Base-by-base conservation (phyloP, 2,797 vertebrate species). In the Orientallactaga sibirica region DNA sequence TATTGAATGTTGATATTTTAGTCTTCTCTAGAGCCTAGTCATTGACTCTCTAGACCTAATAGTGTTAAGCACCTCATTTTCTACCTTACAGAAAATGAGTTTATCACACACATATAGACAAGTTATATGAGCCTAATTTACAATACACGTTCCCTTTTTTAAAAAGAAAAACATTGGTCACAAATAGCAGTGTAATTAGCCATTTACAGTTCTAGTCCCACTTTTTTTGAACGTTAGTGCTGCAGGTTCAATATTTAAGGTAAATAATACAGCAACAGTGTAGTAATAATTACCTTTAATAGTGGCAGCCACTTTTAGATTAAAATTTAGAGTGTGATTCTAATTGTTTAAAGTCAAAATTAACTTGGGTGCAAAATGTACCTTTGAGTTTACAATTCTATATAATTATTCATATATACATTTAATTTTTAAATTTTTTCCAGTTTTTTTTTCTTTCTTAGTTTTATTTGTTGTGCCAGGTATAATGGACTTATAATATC, bases 131-230 rank as follows among this genome's bases (percentile, higher is more conserved):
- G n/a, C 61, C 58, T 43, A 82, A 68, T 83, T 93, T 93, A 82
- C 12, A 88, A 48, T 68, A 91, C 16, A n/a, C 11, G 64, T 10
- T 68, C 24, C 11, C 12, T 29, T 68, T 29, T 67, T 84, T 96
- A 67, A 48, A 48, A 48, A 86, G 55, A 75, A 91, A 83, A 79
- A 10, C 68, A 82, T 27, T 61, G 4, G 16, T 91, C 88, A 62
- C 18, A n/a, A 81, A 27, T 91, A 71, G 75, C 11, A 71, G 9
- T 77, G 7, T 62, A 19, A 48, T 25, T 87, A 19, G 19, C 55
- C 27, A 83, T 90, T 89, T 91, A 74, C 20, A 95, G 77, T 88
- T 67, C 78, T 93, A 16, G 33, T 87, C 29, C 58, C 75, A 43
- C 29, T 79, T 83, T 90, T 74, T 89, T 86, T 87, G n/a, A n/a